Percentiles rank a stretch among this genome's conserved stretches.
Evolutionary conservation across 2,888 invertebrate genomes (phyloP).

Genomic region (Pachymerium ferrugineum): DNA sequence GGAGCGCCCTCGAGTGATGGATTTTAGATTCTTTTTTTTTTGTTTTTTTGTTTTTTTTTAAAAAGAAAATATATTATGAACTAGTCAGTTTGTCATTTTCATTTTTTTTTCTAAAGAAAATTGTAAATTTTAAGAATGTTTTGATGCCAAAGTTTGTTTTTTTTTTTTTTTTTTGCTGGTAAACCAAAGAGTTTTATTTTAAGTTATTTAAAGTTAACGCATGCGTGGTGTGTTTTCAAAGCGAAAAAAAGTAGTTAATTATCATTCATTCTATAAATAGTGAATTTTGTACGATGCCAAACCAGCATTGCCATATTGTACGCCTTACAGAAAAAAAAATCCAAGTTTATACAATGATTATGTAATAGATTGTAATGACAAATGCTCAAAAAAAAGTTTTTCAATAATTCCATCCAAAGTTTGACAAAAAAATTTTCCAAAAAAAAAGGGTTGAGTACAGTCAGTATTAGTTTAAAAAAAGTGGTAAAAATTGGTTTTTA

Average conservation of each 20-base stretch:
- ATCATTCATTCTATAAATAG: constrained; percentile 5
- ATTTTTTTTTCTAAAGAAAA: not conserved
- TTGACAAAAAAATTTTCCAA: not conserved
- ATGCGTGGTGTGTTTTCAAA: not conserved
- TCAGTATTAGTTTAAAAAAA: constrained; percentile 7
- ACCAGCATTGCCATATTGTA: constrained; percentile 9
- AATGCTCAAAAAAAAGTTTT: constrained; percentile 7
- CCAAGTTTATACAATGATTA: constrained; percentile 8
- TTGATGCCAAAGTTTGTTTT: constrained; percentile 13
- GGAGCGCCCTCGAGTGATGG: too few relatives aligned
- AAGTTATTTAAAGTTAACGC: not conserved
- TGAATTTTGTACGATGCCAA: constrained; percentile 13
- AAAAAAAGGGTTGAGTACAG: not conserved
- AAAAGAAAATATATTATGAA: not conserved
- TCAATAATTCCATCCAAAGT: constrained; percentile 13
- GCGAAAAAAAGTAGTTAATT: not conserved
- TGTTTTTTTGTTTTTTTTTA: too few relatives aligned
- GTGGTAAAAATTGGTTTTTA: not conserved
- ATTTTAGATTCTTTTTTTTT: too few relatives aligned
- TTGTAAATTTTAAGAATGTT: not conserved
- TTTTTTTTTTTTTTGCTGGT: not conserved
- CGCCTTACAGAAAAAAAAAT: constrained; percentile 13
- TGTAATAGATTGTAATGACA: constrained; percentile 13
- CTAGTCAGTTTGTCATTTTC: not conserved
- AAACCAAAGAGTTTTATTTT: not conserved